Percentiles rank a stretch among this genome's conserved stretches.
phyloP scores from a whole-genome alignment of 2,888 invertebrate genomes.

The Melinaea marsaeus region DNA sequence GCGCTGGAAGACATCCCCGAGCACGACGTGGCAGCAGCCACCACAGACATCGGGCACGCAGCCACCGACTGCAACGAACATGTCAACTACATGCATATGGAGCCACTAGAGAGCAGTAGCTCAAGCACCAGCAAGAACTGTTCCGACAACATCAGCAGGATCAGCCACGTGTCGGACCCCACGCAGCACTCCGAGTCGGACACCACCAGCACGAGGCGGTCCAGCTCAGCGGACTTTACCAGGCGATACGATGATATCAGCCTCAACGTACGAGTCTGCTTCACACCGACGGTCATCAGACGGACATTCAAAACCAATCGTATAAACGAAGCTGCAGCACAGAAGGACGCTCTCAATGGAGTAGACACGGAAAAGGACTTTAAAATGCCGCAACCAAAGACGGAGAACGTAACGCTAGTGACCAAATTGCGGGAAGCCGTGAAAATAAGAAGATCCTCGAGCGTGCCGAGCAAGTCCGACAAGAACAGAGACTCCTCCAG shows the following conservation, averaged over 20 bases:
- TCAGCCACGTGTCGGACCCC: slow-evolving; percentile 75
- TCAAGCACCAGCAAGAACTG: slow-evolving; percentile 65
- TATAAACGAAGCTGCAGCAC: slow-evolving; percentile 54
- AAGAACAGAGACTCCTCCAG: slow-evolving; percentile 84
- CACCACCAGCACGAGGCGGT: slow-evolving; percentile 71
- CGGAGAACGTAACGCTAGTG: slow-evolving; percentile 57
- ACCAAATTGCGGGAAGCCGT: slow-evolving; percentile 75
- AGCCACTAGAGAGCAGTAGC: slow-evolving; percentile 60
- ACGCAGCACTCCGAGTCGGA: slow-evolving; percentile 66
- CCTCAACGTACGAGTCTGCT: slow-evolving; percentile 57
- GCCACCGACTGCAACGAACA: slow-evolving; percentile 62
- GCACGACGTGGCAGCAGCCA: slow-evolving; percentile 65
- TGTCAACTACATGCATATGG: slow-evolving; percentile 65
- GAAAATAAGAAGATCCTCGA: slow-evolving; percentile 81
- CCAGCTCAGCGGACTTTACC: slow-evolving; percentile 81
- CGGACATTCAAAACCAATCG: slow-evolving; percentile 60
- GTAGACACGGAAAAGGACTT: slow-evolving; percentile 53
- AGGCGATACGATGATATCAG: slow-evolving; percentile 72
- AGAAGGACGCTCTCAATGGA: slow-evolving; percentile 40
- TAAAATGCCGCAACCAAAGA: slow-evolving; percentile 66
- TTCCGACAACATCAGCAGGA: slow-evolving; percentile 74
- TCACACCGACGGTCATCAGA: slow-evolving; percentile 65
- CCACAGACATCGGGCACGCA: slow-evolving; percentile 60
- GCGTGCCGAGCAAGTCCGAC: slow-evolving; percentile 83
- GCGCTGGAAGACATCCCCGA: slow-evolving; percentile 70